Base-by-base conservation (phyloP, 2,888 invertebrate genomes). In the Xestia c-nigrum region DNA sequence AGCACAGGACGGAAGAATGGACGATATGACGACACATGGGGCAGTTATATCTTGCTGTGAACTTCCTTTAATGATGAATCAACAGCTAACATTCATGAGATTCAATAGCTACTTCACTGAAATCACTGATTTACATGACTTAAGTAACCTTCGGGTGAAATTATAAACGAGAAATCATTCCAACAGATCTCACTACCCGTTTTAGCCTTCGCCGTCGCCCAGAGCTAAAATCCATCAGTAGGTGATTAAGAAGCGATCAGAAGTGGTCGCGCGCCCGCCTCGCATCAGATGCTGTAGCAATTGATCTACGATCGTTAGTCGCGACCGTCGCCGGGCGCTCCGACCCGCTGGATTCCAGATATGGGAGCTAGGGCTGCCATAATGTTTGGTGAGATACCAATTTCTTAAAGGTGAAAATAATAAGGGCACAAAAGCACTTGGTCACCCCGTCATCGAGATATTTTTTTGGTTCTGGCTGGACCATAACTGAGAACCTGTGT, bases 231-330 rank as follows among this genome's bases (percentile, higher is more conserved):
- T 57, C 68, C 65, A 78, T 76, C 84, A 81, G 79, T 76, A 59
- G 24, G 75, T 84, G 85, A 88, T 86, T 80, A 85, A 80, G 81
- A 76, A 84, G 64, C 78, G 80, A 84, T 82, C 80, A 80, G 73
- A 63, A 55, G 40, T 72, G 77, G 75, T 59, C 67, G 82, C 65
- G 78, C 71, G 81, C 70, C 70, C 74, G 81, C 78, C 67, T 71
- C 83, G 80, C 74, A 67, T 81, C 86, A 71, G 85, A 76, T 72
- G 84, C 79, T 75, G 75, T 65, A 59, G 61, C 79, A 79, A 86
- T 82, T 84, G 79, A 83, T 85, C 81, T 76, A 66, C 78, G 85
- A 83, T 87, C 88, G 88, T 88, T 88, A 88, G 81, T 72, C 21
- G 77, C 70, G 77, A 66, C 77, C 21, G 71, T 73, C 76, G 78